Evolutionary conservation across 2,888 invertebrate genomes (phyloP).

Genomic region (Leptura quadrifasciata): DNA sequence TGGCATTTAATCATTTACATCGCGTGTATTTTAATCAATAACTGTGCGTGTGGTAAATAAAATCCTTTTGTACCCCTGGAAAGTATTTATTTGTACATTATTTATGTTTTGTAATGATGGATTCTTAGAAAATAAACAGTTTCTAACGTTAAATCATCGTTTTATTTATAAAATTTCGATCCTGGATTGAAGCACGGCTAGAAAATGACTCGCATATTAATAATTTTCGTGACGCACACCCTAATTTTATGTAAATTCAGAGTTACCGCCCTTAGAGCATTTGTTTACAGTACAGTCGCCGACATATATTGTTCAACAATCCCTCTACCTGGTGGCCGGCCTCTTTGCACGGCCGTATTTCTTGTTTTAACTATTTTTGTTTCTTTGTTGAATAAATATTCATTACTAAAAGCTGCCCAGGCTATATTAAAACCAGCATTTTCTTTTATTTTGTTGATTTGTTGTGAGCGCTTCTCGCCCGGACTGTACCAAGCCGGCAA

Average conservation of each 20-base stretch:
- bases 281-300: slow-evolving; percentile 66
- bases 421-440: slow-evolving; percentile 50
- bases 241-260: slow-evolving; percentile 66
- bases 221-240: slow-evolving; percentile 60
- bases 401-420: slow-evolving; percentile 46
- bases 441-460: slow-evolving; percentile 53
- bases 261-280: slow-evolving; percentile 65
- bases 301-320: slow-evolving; percentile 32
- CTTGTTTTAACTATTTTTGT: slow-evolving; percentile 41
- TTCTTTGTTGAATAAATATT: slow-evolving; percentile 42
- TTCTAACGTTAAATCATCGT: not conserved
- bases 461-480: slow-evolving; percentile 53
- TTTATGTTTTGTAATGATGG: slow-evolving; percentile 2
- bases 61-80: not conserved
- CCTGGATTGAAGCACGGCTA: not conserved
- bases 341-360: slow-evolving; percentile 19
- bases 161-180: slow-evolving; percentile 26
- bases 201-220: slow-evolving; percentile 19
- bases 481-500: slow-evolving; percentile 69
- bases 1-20: not conserved
- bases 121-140: slow-evolving; percentile 4
- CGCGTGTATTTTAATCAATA: slow-evolving; percentile 2
- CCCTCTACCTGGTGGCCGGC: slow-evolving; percentile 12
- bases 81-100: not conserved
- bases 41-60: not conserved